A percentile compares a stretch with the other conserved stretches of the same genome.
phyloP scores from a whole-genome alignment of 2,113 vertebrate genomes.

The Arothron firmamentum region DNA sequence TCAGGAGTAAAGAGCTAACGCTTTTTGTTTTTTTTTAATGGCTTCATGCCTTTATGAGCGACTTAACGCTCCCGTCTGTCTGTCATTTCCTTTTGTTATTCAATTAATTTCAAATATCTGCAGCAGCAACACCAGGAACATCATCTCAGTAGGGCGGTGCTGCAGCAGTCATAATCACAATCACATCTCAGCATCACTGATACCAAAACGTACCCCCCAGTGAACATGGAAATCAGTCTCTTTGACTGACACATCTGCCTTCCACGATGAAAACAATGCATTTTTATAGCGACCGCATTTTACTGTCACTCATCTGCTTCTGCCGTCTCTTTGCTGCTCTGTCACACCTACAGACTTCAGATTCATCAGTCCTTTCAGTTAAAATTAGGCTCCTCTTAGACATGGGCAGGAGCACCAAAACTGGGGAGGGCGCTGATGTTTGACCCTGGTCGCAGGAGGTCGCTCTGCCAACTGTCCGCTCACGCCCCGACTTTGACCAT shows the following conservation, averaged over 20 bases:
- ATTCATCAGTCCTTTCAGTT: too few relatives aligned
- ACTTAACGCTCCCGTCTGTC: conserved; percentile 4
- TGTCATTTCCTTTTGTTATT: conserved; percentile 52
- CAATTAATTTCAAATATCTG: conserved; percentile 58
- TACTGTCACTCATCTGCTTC: conserved; percentile 7
- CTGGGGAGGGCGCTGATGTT: too few relatives aligned
- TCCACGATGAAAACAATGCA: conserved; percentile 30
- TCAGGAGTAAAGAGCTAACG: conserved; percentile 1
- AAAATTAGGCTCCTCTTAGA: conserved; percentile 32
- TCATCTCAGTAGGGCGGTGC: conserved; percentile 66
- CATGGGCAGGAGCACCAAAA: background rate
- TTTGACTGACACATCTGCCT: conserved; percentile 67
- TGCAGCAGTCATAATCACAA: conserved; percentile 72
- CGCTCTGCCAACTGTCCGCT: too few relatives aligned
- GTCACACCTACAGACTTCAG: too few relatives aligned
- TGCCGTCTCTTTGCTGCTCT: conserved; percentile 16
- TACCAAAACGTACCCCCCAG: conserved; percentile 74
- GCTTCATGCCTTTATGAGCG: conserved; percentile 13
- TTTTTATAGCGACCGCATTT: conserved; percentile 36
- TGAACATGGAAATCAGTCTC: conserved; percentile 75
- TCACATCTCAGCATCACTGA: conserved; percentile 71
- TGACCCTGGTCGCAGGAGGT: too few relatives aligned
- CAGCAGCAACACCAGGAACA: conserved; percentile 67
- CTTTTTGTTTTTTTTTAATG: background rate
- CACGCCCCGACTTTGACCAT: too few relatives aligned